phyloP scores from a whole-genome alignment of 2,797 vertebrate genomes.

The Melanotaenia trifasciata region DNA sequence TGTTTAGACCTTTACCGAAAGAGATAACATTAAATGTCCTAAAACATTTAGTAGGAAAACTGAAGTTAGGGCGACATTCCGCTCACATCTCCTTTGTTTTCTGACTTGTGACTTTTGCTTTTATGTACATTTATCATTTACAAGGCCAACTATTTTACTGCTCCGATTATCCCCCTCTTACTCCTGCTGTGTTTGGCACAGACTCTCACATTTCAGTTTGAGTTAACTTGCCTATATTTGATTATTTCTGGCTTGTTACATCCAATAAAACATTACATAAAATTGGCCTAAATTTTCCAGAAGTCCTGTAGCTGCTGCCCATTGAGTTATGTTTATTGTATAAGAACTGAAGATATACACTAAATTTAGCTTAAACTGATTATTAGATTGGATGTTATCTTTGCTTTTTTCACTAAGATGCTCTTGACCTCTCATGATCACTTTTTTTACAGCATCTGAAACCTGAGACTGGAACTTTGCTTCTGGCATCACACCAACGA shows the following conservation, averaged over 20 bases:
- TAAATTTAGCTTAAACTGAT: conserved; percentile 2
- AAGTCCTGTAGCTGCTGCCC: conserved; percentile 2
- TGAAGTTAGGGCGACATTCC: neutral
- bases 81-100: neutral
- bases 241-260: conserved; percentile 14
- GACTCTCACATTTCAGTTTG: conserved; percentile 13
- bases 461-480: neutral
- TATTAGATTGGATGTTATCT: conserved; percentile 5
- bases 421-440: neutral
- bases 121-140: neutral
- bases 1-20: neutral
- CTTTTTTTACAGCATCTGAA: neutral
- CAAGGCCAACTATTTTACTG: neutral
- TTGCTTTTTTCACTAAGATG: neutral
- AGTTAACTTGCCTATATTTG: conserved; percentile 6
- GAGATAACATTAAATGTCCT: neutral
- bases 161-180: neutral
- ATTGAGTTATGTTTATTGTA: neutral
- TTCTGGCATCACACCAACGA: neutral
- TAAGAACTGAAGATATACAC: conserved; percentile 2
- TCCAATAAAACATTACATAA: neutral
- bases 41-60: no score
- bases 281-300: neutral
- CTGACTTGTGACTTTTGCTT: neutral
- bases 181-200: neutral